Evolutionary conservation across 2,888 invertebrate genomes (phyloP), one percentile per base, ranked within the genome.

Genomic region (Operophtera brumata): DNA sequence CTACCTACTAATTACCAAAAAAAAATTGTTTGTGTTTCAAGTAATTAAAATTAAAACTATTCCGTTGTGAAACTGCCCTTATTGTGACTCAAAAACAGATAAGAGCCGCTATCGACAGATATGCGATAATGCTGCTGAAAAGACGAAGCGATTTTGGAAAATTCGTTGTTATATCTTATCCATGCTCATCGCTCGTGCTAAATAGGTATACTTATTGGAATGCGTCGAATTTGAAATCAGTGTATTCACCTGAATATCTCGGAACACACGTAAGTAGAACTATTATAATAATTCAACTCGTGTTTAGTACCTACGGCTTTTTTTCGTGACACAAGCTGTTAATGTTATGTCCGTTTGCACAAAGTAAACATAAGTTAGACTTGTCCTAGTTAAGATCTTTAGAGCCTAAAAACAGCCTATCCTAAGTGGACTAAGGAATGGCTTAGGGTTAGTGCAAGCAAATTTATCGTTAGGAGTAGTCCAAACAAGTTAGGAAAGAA

Each of bases 161-260:
- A 41, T 28, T 10, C 11, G 7, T 35, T 14, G 44, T 32, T 49
- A 56, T 57, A 56, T 57, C 57, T 52, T 47, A 53, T 57, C 49
- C 46, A 42, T 28, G 35, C 35, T 9, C 9, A 30, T 30, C 4
- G 8, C 30, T 41, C 11, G 14, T 35, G 10, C 35, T 46, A 34
- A 32, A 44, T 35, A 36, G 43, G 9, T 39, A 51, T 35, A 47
- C 44, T 36, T 41, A 40, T 14, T 35, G 20, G 20, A 48, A 40
- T 14, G 20, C 20, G 41, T 20, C 36, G 28, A 7, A 20, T 32
- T 45, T 1, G 8, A 36, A 40, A 45, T 40, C 35, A 47, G 47
- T 56, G 36, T 20, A n/a, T 35, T 47, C 8, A 30, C 10, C 28
- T 50, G 13, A 36, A 25, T 47, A 28, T 47, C 12, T 49, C 7